Percentiles rank a stretch among this genome's conserved stretches.
Conservation (phyloP, 2,113 vertebrate genomes). For the Megaleporinus macrocephalus region DNA sequence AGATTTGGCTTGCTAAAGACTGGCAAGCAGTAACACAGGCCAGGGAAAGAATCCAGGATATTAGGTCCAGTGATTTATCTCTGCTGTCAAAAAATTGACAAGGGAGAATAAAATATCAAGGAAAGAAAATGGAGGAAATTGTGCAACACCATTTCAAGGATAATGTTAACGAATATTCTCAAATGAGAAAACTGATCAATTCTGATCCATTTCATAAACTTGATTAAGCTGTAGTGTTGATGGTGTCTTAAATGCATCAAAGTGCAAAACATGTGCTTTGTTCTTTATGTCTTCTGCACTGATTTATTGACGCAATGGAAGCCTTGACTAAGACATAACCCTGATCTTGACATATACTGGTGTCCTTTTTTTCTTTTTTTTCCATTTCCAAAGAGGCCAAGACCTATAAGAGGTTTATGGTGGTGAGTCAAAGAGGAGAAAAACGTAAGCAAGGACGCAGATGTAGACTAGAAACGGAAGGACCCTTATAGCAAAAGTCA, state of each 20-base stretch:
- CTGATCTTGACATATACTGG: constrained; percentile 18
- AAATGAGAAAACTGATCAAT: background rate
- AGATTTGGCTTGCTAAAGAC: constrained; percentile 81
- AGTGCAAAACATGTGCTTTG: background rate
- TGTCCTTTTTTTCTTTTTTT: constrained; percentile 7
- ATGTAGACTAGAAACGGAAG: constrained; percentile 1
- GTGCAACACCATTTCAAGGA: constrained; percentile 61
- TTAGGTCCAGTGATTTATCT: constrained; percentile 77
- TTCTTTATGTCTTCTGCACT: constrained; percentile 17
- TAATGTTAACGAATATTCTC: constrained; percentile 10
- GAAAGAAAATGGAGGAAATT: constrained; percentile 64
- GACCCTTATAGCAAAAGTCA: background rate
- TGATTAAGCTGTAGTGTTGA: background rate
- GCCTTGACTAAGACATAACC: constrained; percentile 5
- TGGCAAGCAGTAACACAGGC: constrained; percentile 74
- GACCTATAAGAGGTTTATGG: constrained; percentile 32
- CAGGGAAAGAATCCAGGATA: constrained; percentile 72
- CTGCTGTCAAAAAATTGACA: constrained; percentile 73
- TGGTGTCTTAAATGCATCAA: background rate
- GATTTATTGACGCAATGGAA: constrained; percentile 8
- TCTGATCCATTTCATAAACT: background rate
- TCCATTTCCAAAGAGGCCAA: constrained; percentile 10
- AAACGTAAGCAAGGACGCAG: constrained; percentile 31
- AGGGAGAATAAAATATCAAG: constrained; percentile 67
- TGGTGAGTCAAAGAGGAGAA: background rate